phyloP scores from a whole-genome alignment of 1,140 invertebrate species.

The Nasonia giraulti region DNA sequence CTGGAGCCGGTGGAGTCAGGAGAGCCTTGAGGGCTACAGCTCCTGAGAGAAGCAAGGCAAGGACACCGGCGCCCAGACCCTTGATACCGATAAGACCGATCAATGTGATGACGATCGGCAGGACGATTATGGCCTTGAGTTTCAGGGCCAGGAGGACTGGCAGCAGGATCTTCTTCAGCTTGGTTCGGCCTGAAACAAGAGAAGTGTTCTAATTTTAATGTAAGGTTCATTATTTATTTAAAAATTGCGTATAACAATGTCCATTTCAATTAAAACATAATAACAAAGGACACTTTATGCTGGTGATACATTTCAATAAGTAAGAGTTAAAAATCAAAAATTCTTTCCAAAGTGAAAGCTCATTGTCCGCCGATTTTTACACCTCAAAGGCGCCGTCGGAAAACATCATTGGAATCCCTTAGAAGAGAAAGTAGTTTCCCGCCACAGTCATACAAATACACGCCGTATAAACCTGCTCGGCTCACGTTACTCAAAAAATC shows the following conservation, averaged over 20 bases:
- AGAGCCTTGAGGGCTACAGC: conserved; percentile 74
- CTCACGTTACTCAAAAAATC: conserved; percentile 5
- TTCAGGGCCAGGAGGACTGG: conserved; percentile 79
- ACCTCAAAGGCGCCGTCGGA: conserved; percentile 8
- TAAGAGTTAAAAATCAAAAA: not conserved
- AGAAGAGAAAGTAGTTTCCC: conserved; percentile 42
- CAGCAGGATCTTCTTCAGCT: conserved; percentile 78
- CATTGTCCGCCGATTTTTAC: conserved; percentile 31
- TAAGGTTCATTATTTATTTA: not conserved
- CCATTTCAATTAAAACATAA: too few species aligned
- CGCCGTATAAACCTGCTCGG: not conserved
- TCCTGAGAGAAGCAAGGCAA: conserved; percentile 78
- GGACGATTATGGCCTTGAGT: conserved; percentile 78
- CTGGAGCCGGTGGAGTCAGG: conserved; percentile 64
- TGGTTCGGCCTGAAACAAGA: conserved; percentile 76
- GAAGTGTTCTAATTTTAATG: not conserved
- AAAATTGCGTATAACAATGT: not conserved
- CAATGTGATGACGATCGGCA: conserved; percentile 78
- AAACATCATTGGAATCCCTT: conserved; percentile 28
- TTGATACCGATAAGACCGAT: conserved; percentile 80
- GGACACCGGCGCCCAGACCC: conserved; percentile 78
- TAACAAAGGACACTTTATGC: too few species aligned
- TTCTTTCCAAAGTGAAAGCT: conserved; percentile 38
- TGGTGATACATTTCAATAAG: too few species aligned
- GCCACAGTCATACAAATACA: not conserved